Percentiles rank a stretch among this genome's conserved stretches.
Evolutionary conservation across 2,888 invertebrate genomes (phyloP).

Genomic region (Euplagia quadripunctaria): DNA sequence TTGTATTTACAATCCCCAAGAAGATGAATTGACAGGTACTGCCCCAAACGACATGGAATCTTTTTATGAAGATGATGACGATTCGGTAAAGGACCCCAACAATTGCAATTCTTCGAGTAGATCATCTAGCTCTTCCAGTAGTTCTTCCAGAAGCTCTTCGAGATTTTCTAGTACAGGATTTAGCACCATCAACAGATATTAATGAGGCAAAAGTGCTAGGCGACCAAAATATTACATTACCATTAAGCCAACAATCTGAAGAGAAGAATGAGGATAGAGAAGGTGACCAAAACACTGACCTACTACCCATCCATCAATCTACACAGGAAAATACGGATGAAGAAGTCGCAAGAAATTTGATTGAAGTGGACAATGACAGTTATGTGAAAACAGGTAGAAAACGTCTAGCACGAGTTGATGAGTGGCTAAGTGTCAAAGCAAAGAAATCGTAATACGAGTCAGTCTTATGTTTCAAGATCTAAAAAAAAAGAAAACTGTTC

Average conservation of each 20-base stretch:
- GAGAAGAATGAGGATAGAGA: neutral
- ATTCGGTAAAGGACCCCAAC: slow-evolving; percentile 20
- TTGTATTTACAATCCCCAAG: slow-evolving; percentile 12
- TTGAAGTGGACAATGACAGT: neutral
- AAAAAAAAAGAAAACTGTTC: slow-evolving; percentile 14
- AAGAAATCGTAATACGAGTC: slow-evolving; percentile 13
- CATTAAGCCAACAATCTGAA: neutral
- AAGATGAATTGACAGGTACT: slow-evolving; percentile 4
- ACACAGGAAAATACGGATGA: neutral
- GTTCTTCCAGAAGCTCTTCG: slow-evolving; percentile 1
- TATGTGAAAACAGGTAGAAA: slow-evolving; percentile 7
- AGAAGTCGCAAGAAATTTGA: neutral
- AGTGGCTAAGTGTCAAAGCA: slow-evolving; percentile 18
- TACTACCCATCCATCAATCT: neutral
- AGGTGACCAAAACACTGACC: neutral
- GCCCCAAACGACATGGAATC: neutral
- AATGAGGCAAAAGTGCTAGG: slow-evolving; percentile 1
- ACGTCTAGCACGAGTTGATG: slow-evolving; percentile 13
- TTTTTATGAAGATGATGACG: slow-evolving; percentile 15
- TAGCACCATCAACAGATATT: neutral
- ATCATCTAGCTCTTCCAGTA: neutral
- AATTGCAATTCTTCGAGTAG: slow-evolving; percentile 10
- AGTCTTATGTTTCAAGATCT: slow-evolving; percentile 15
- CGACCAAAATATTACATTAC: neutral
- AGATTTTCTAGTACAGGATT: neutral